Evolutionary conservation across 2,888 invertebrate species (phyloP).

Genomic region (Leucophora obtusa): DNA sequence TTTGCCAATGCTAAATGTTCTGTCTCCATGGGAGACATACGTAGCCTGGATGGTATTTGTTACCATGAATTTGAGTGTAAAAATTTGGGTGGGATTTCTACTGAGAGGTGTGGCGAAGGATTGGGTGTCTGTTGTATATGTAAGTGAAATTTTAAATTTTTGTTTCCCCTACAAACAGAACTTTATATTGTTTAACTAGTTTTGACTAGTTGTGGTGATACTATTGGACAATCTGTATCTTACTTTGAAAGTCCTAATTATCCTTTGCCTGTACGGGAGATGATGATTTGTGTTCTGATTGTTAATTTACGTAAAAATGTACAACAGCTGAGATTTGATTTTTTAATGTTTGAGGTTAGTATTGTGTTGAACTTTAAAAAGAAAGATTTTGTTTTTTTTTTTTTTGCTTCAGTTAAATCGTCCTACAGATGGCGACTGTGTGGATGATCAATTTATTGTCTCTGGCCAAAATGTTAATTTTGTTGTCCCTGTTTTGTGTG

Average conservation of each 20-base stretch:
- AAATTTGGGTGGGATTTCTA: slow-evolving; percentile 81
- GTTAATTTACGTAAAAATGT: slow-evolving; percentile 82
- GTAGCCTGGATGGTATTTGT: slow-evolving; percentile 85
- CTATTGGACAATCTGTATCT: slow-evolving; percentile 81
- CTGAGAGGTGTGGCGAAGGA: slow-evolving; percentile 86
- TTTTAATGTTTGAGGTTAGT: slow-evolving; percentile 84
- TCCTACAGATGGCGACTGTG: slow-evolving; percentile 84
- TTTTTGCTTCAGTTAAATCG: slow-evolving; percentile 81
- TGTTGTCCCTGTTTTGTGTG: slow-evolving; percentile 85
- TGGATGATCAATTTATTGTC: slow-evolving; percentile 84
- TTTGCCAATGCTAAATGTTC: slow-evolving; percentile 84
- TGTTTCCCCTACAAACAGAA: no score
- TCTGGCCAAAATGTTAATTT: slow-evolving; percentile 86
- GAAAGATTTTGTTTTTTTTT: not conserved
- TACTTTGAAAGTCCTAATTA: slow-evolving; percentile 87
- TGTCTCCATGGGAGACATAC: slow-evolving; percentile 76
- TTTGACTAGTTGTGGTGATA: slow-evolving; percentile 83
- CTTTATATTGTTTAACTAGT: slow-evolving; percentile 79
- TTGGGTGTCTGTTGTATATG: slow-evolving; percentile 88
- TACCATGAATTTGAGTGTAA: slow-evolving; percentile 84
- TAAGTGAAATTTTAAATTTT: slow-evolving; percentile 78
- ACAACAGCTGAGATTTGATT: slow-evolving; percentile 85
- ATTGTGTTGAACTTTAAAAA: slow-evolving; percentile 44
- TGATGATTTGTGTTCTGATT: slow-evolving; percentile 83
- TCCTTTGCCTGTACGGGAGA: slow-evolving; percentile 81